Evolutionary conservation across 1,140 invertebrate genomes (phyloP).

Genomic region (Paraescarpia echinospica): DNA sequence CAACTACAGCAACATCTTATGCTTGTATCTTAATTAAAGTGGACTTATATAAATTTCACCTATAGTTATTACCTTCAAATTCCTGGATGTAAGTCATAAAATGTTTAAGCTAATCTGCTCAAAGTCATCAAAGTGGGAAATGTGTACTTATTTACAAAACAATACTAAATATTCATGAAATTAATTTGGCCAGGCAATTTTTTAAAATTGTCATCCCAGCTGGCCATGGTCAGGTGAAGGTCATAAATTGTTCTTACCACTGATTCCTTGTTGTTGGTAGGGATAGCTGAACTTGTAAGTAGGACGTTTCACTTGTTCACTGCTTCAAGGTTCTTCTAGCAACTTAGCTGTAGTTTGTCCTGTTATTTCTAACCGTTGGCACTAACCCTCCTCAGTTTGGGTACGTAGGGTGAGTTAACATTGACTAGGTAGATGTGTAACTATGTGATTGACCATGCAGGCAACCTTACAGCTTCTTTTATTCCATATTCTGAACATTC

Average conservation of each 20-base stretch:
- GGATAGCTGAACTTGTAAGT: not conserved
- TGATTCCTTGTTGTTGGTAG: not conserved
- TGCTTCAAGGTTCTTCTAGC: not conserved
- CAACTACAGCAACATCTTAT: not conserved
- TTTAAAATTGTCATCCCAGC: not conserved
- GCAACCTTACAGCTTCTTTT: not conserved
- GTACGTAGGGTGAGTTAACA: not conserved
- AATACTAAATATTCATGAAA: too few relatives aligned
- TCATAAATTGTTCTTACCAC: not conserved
- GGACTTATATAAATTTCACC: not conserved
- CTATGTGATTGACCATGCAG: conserved; percentile 27
- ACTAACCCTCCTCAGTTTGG: not conserved
- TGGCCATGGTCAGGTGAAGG: not conserved
- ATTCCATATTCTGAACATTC: not conserved
- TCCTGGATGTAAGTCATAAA: too few relatives aligned
- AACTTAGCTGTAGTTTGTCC: not conserved
- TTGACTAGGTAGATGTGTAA: not conserved
- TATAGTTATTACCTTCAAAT: not conserved
- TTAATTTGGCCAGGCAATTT: not conserved
- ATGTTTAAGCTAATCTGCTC: too few relatives aligned
- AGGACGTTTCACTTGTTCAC: not conserved
- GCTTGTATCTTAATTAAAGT: not conserved
- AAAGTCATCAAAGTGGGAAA: too few relatives aligned
- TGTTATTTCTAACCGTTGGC: not conserved
- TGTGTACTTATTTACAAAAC: not conserved